Evolutionary conservation across 1,140 invertebrate genomes (phyloP), one percentile per base, ranked within the genome.

Genomic region (Ectropis grisescens): DNA sequence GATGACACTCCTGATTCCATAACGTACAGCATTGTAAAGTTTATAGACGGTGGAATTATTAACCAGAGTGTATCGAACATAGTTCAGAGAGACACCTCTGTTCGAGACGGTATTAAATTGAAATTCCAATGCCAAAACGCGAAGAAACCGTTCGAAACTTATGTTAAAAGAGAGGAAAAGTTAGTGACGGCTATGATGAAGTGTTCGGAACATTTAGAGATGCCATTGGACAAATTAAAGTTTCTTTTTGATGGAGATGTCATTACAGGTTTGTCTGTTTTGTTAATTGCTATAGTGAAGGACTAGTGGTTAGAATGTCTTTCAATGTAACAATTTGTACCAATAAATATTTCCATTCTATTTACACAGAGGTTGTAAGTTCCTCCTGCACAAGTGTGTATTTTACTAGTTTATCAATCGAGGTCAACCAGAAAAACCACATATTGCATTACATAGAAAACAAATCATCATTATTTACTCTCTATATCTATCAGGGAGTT

Each of bases 221-320:
- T 34, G 2, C 48, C 55, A 1, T 9, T 71, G 5, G 44, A 53
- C 4, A 62, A 48, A 14, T 33, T 79, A 5, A 62, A 61, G 16
- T 79, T 79, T 58, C 51, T 57, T 37, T 76, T 79, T 47, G 74
- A 79, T 37, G 74, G 74, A n/a, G 71, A 79, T 37, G 24, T 25
- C n/a, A 41, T 78, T 15, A 29, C 49, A 43, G 61, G 68, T 75
- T 48, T 43, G 15, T 40, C 16, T 19, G 16, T 3, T 19, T 19
- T 4, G 16, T n/a, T n/a, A n/a, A n/a, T n/a, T n/a, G n/a, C n/a
- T n/a, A n/a, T n/a, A n/a, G n/a, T n/a, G n/a, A n/a, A n/a, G n/a
- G n/a, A n/a, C n/a, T n/a, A n/a, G n/a, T n/a, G n/a, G n/a, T n/a
- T n/a, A n/a, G n/a, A n/a, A n/a, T n/a, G n/a, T n/a, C n/a, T n/a